Conservation (phyloP, 2,888 invertebrate species). For the Yponomeuta cagnagella region DNA sequence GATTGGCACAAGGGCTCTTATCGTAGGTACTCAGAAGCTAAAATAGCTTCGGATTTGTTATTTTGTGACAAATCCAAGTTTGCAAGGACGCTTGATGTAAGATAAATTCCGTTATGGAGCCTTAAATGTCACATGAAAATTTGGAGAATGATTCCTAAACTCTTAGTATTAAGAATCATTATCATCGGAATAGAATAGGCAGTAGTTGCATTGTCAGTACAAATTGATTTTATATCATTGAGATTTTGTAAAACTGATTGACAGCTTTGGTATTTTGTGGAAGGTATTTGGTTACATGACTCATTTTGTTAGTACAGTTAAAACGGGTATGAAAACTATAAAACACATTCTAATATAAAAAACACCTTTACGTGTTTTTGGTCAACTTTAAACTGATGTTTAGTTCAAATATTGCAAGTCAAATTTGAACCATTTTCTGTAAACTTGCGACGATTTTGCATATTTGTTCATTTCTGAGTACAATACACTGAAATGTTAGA, state of each 20-base stretch:
- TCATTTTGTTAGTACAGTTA: not conserved
- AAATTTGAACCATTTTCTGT: too few relatives aligned
- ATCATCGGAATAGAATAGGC: not conserved
- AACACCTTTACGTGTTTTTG: too few relatives aligned
- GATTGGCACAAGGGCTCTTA: too few relatives aligned
- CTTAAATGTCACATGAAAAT: not conserved
- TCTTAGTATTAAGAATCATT: not conserved
- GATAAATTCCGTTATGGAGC: not conserved
- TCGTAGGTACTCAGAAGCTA: too few relatives aligned
- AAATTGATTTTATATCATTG: conserved; percentile 11
- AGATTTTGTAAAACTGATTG: conserved; percentile 10
- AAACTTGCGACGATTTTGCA: too few relatives aligned
- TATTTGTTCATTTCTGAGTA: too few relatives aligned
- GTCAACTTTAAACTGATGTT: too few relatives aligned
- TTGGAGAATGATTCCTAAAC: not conserved
- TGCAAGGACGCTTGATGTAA: conserved; percentile 12
- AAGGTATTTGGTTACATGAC: not conserved
- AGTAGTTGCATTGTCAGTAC: not conserved
- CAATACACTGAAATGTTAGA: too few relatives aligned
- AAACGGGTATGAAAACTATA: not conserved
- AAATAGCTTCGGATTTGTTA: not conserved
- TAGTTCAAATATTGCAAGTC: too few relatives aligned
- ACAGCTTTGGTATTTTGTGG: conserved; percentile 3
- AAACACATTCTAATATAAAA: too few relatives aligned
- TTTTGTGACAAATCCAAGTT: not conserved